Evolutionary conservation across 2,113 vertebrate genomes (phyloP).

Genomic region (Solenodon paradoxus): DNA sequence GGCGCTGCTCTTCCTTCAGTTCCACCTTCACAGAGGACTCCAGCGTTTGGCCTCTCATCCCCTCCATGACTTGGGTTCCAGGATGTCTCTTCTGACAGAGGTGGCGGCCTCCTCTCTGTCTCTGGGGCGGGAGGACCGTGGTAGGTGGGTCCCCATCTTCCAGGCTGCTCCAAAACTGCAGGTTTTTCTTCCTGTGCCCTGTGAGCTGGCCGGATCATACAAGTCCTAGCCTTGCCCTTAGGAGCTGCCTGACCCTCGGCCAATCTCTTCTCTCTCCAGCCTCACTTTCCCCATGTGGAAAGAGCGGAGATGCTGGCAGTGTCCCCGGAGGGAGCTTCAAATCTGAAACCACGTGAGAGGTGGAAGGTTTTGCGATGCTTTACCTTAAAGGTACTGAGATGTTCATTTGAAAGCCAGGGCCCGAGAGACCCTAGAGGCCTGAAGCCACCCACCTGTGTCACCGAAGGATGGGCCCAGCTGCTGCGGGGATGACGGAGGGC

Average conservation of each 20-base stretch:
- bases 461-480: too few relatives aligned
- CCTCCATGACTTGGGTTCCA: background rate
- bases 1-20: too few relatives aligned
- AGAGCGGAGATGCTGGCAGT: too few relatives aligned
- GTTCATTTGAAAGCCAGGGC: background rate
- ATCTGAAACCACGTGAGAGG: accelerated
- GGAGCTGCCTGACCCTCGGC: background rate
- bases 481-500: background rate
- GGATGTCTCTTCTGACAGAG: too few relatives aligned
- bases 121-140: background rate
- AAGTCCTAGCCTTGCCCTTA: background rate
- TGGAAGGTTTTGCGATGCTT: background rate
- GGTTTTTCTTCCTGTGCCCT: background rate
- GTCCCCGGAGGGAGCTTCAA: background rate
- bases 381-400: background rate
- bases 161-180: background rate
- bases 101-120: background rate
- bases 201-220: background rate
- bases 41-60: too few relatives aligned
- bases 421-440: too few relatives aligned
- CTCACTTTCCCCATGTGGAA: background rate
- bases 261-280: background rate
- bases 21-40: too few relatives aligned
- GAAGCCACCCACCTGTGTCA: too few relatives aligned
- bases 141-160: background rate